Percentiles rank a stretch among this genome's conserved stretches.
These are phyloP conservation scores for Philaenus spumarius DNA, from an alignment of 1,140 invertebrate species.

Conservation along the genomic window DNA sequence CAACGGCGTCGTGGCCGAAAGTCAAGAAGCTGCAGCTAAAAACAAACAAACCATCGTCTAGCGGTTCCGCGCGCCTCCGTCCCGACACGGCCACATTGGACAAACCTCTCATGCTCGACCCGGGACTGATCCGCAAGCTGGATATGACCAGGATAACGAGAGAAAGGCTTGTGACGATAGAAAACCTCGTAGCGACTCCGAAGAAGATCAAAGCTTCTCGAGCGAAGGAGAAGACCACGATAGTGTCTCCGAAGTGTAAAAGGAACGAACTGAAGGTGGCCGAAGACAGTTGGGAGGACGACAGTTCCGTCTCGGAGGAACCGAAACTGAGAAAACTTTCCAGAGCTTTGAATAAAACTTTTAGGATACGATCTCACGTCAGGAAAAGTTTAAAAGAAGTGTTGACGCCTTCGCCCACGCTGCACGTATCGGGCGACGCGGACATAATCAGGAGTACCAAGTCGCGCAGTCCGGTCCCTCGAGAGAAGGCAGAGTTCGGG, in stretches of 20 bases:
- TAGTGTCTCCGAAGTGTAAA: conserved; percentile 1
- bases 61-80: conserved; percentile 23
- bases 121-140: conserved; percentile 42
- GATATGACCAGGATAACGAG: conserved; percentile 7
- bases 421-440: not conserved
- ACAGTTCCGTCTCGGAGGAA: conserved; percentile 9
- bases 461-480: not conserved
- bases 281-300: conserved; percentile 18
- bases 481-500: conserved; percentile 24
- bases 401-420: not conserved
- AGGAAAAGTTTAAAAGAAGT: conserved; percentile 1
- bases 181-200: conserved; percentile 42
- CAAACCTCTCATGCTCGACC: conserved; percentile 48
- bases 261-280: conserved; percentile 20
- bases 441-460: not conserved
- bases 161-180: conserved; percentile 42
- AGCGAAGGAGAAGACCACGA: conserved; percentile 6
- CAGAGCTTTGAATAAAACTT: conserved; percentile 1
- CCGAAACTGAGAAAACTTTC: not conserved
- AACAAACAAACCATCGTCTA: not conserved
- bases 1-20: not conserved
- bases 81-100: conserved; percentile 52
- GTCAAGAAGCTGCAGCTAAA: conserved; percentile 5
- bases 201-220: conserved; percentile 21
- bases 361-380: not conserved